Base-by-base conservation (phyloP, 1,140 invertebrate genomes). In the Scaptomyza pallida region DNA sequence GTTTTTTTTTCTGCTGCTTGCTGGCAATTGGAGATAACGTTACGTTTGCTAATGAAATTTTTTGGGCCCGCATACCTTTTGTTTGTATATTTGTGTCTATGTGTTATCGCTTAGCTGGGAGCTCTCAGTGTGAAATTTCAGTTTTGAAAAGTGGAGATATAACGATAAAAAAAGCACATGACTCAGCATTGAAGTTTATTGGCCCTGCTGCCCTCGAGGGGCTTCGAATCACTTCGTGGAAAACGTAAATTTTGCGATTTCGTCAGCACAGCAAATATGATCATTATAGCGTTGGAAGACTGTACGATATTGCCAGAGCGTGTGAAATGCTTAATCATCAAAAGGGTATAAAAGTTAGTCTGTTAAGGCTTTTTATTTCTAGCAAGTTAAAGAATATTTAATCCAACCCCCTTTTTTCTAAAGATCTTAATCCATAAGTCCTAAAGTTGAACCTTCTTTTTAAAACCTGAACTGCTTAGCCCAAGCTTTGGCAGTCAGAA, bases 121-220 rank as follows among this genome's bases (percentile, higher is more conserved):
- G 64, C 55, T 75, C 62, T 62, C 13, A 26, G 63, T 44, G 51
- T 72, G 72, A 75, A 75, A 75, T 75, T 75, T 75, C 72, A 72
- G 73, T 73, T 75, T 61, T 56, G 10, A 35, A 70, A 69, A 63
- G 35, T 59, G 65, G 47, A 65, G 68, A 67, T 65, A 65, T 55
- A 48, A 61, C 47, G 55, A 52, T 45, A 75, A 59, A 59, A 63
- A 70, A 33, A 45, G 3, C 17, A 16, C 30, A 60, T 72, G 63
- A 59, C 15, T 72, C 69, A 72, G 69, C 69, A 17, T 2, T 41
- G 15, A 35, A 65, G 61, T 75, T 72, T 67, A 55, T 75, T 75
- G 72, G 30, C 69, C 57, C 44, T 37, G 40, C 72, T 69, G 30
- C 69, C 57, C 44, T 37, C 23, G 10, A 2, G 10, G 52, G 13